Conservation (phyloP, 2,888 invertebrate genomes). For the Hydraecia micacea region DNA sequence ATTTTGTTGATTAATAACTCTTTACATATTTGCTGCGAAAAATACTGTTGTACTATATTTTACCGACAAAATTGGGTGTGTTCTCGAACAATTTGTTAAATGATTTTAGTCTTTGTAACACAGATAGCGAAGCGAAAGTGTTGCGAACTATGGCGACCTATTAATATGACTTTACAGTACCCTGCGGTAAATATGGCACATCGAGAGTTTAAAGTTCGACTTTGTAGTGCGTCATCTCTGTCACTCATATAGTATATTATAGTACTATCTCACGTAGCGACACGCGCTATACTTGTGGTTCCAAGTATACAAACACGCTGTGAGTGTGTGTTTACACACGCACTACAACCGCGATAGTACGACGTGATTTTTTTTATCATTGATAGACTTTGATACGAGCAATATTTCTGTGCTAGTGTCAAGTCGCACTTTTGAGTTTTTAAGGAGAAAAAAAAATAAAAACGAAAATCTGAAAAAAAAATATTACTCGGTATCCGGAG, state of each 20-base stretch:
- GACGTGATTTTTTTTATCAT: too few relatives aligned
- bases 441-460: too few relatives aligned
- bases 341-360: too few relatives aligned
- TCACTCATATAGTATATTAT: not conserved
- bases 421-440: too few relatives aligned
- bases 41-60: constrained; percentile 8
- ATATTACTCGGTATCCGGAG: too few relatives aligned
- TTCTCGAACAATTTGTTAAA: not conserved
- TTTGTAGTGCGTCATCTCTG: not conserved
- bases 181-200: not conserved
- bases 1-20: constrained; percentile 55
- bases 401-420: too few relatives aligned
- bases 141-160: not conserved
- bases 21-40: constrained; percentile 41
- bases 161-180: not conserved
- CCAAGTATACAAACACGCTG: not conserved
- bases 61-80: not conserved
- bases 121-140: not conserved
- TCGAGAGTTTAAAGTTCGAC: not conserved
- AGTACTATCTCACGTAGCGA: not conserved
- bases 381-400: too few relatives aligned
- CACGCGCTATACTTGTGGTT: not conserved
- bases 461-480: too few relatives aligned
- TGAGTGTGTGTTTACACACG: too few relatives aligned
- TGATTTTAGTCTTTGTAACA: not conserved